Evolutionary conservation across 1,140 invertebrate species (phyloP), one percentile per base, ranked within the genome.

Genomic region (Chironomus tepperi): DNA sequence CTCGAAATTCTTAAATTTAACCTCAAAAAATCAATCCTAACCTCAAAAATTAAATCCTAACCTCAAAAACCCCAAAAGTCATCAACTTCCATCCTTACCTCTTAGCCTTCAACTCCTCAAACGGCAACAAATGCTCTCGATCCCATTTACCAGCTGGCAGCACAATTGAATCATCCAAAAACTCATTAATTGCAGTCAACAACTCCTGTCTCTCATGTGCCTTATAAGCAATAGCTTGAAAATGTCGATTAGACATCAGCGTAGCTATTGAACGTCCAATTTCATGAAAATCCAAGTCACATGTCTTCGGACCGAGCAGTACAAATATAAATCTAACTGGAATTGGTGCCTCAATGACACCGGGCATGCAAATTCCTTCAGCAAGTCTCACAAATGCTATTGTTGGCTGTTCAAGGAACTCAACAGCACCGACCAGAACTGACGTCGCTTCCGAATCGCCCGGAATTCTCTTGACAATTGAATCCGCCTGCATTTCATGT

Each of bases 111-210:
- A 92, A 80, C 79, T 95, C 93, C 76, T 91, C 88, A 75, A 96
- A 90, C 0, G 93, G 93, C 18, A 96, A 81, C 7, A 96, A 81
- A 16, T 93, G 92, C 77, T 93, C 89, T 73, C 90, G 86, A 80
- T 96, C 93, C 93, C 94, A 97, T 79, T 96, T 92, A 12, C 94
- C 94, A 73, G 95, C 94, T 7, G 94, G 95, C 43, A 97, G 82
- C 18, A 97, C 94, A 73, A 95, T 95, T 74, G 89, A 91, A 78
- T 93, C 93, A 78, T 96, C 93, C 57, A 96, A 83, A 79, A 97
- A 97, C 79, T 96, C 94, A 77, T 97, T 95, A 73, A 97, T 93
- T 1, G 92, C 94, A 7, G 91, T 92, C 0, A 96, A 80, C 0
- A 97, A 80, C 77, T 95, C 93, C 74, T 90, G 88, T 6, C 91